Evolutionary conservation across 2,113 vertebrate species (phyloP).

Genomic region (Clarias magur): DNA sequence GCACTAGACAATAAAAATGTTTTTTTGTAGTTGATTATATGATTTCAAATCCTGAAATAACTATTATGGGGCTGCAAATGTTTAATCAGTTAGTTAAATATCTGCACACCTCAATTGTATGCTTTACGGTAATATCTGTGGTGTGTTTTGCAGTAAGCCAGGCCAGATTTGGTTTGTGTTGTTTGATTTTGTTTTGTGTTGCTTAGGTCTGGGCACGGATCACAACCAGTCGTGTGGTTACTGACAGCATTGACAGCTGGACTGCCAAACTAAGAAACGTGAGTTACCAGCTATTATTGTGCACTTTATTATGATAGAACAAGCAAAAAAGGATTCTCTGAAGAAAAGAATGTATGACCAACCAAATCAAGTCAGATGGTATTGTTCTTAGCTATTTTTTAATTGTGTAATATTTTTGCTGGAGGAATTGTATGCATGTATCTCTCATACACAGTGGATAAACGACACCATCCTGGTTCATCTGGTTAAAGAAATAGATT

Average conservation of each 20-base stretch:
- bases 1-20: background rate
- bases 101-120: background rate
- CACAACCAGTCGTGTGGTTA: conserved; percentile 81
- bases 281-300: conserved; percentile 49
- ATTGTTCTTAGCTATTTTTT: background rate
- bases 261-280: conserved; percentile 95
- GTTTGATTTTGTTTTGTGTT: background rate
- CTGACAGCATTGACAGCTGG: conserved; percentile 89
- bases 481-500: conserved; percentile 88
- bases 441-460: conserved; percentile 81
- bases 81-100: background rate
- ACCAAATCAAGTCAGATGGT: background rate
- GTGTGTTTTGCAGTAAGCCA: background rate
- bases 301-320: background rate
- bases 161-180: background rate
- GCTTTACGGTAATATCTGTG: background rate
- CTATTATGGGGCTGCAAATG: background rate
- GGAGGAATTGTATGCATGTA: background rate
- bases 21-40: too few species aligned
- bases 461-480: conserved; percentile 93
- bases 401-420: background rate
- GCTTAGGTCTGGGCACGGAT: conserved; percentile 92
- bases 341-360: background rate
- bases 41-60: too few species aligned
- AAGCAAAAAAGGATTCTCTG: background rate